phyloP scores from a whole-genome alignment of 2,888 invertebrate species.

The Zygogramma bicolorata region DNA sequence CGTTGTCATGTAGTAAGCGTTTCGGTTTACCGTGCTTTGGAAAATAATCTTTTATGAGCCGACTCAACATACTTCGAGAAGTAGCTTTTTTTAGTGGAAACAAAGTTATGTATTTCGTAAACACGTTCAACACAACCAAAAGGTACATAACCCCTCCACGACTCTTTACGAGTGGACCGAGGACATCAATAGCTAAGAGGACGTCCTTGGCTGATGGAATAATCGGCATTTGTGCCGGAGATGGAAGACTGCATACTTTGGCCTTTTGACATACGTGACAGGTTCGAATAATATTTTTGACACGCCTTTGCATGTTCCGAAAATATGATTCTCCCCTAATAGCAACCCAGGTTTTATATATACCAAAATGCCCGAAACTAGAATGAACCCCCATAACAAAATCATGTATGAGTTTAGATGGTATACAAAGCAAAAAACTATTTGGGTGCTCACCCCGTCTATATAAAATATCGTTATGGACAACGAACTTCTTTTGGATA shows the following conservation, averaged over 20 bases:
- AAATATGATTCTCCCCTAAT: not conserved
- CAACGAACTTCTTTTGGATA: not conserved
- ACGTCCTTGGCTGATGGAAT: conserved; percentile 5
- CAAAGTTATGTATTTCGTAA: not conserved
- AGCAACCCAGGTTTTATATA: not conserved
- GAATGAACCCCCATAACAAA: not conserved
- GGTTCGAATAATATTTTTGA: conserved; percentile 5
- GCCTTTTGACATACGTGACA: conserved; percentile 27
- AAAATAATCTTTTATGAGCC: conserved; percentile 14
- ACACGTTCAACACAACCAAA: not conserved
- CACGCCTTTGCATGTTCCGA: conserved; percentile 14
- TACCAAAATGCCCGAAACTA: not conserved
- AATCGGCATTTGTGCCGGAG: conserved; percentile 21
- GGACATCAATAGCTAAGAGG: conserved; percentile 14
- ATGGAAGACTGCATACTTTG: conserved; percentile 9
- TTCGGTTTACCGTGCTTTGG: not conserved
- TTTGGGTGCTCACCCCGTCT: not conserved
- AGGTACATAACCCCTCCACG: conserved; percentile 4
- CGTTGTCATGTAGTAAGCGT: conserved; percentile 21
- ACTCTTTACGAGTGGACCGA: conserved; percentile 10
- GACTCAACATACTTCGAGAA: not conserved
- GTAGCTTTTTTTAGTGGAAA: conserved; percentile 19
- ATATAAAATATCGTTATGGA: not conserved
- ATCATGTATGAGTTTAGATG: not conserved
- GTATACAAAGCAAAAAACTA: not conserved